Evolutionary conservation across 2,113 vertebrate genomes (phyloP), one percentile per base, ranked within the genome.

Genomic region (Tonatia bakeri): DNA sequence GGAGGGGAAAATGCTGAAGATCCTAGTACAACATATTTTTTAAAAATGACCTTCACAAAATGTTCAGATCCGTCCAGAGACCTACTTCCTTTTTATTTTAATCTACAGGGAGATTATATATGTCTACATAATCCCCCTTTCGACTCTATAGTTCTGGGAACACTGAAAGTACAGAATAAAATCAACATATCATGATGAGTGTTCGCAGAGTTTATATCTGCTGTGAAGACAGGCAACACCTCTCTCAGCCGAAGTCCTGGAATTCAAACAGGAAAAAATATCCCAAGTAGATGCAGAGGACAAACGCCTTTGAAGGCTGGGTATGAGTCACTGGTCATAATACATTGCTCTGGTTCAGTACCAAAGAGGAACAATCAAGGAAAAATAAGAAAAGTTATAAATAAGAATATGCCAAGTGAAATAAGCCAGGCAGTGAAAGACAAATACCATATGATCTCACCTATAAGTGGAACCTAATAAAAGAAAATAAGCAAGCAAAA

Each of bases 331-430:
- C 7, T 81, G 28, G 4, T 61, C 38, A n/a, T 81, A 88, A 85
- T 77, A 40, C 1, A 67, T 31, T n/a, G 1, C 52, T 64, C 16
- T 93, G 80, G 31, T 59, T 82, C 47, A 86, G n/a, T 54, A 83
- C 11, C 45, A 80, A 40, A 67, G 33, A 95, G 10, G 40, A 92
- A 17, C 54, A 70, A 69, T 13, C 72, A 8, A 75, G 94, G 52
- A 75, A 93, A 95, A 69, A 43, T 45, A 59, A 76, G 43, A 94
- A 92, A 77, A 90, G n/a, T 36, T 75, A 87, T 93, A 5, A 84
- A 43, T 73, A 87, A 95, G 54, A 47, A 22, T 56, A 56, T 56
- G 54, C 19, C 9, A 56, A 56, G 54, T 22, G 54, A 56, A 56
- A 56, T 56, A 56, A 56, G 19, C 19, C 54, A 56, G 54, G 54